phyloP scores from a whole-genome alignment of 2,113 vertebrate species.

The Aleadryas rufinucha region DNA sequence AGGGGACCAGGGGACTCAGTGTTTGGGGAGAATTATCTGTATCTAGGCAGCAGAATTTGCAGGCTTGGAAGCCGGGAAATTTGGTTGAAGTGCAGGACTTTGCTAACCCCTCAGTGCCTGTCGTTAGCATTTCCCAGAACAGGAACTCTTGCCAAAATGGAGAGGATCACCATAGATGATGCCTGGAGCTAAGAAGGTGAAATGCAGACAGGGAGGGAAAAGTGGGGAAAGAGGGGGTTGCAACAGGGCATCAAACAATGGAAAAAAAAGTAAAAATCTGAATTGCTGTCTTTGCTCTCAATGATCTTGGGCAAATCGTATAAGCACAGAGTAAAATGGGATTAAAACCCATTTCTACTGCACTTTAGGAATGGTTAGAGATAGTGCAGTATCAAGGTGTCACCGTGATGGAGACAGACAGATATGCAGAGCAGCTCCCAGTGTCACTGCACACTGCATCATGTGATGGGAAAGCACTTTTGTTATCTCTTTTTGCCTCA shows the following conservation, averaged over 20 bases:
- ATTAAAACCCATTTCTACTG: not conserved
- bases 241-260: not conserved
- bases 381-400: not conserved
- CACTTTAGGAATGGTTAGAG: not conserved
- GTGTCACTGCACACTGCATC: fast-evolving
- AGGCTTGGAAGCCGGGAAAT: not conserved
- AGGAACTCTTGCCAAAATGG: not conserved
- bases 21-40: not conserved
- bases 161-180: not conserved
- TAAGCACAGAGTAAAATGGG: not conserved
- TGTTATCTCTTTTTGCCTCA: not conserved
- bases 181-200: not conserved
- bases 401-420: not conserved
- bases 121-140: not conserved
- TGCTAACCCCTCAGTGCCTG: not conserved
- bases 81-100: not conserved
- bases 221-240: not conserved
- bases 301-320: not conserved
- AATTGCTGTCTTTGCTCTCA: not conserved
- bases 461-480: not conserved
- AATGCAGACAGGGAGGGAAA: not conserved
- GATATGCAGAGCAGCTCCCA: not conserved
- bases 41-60: not conserved
- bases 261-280: not conserved
- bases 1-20: not conserved